Conservation (phyloP, 2,797 vertebrate genomes). For the Myotis findleyi region DNA sequence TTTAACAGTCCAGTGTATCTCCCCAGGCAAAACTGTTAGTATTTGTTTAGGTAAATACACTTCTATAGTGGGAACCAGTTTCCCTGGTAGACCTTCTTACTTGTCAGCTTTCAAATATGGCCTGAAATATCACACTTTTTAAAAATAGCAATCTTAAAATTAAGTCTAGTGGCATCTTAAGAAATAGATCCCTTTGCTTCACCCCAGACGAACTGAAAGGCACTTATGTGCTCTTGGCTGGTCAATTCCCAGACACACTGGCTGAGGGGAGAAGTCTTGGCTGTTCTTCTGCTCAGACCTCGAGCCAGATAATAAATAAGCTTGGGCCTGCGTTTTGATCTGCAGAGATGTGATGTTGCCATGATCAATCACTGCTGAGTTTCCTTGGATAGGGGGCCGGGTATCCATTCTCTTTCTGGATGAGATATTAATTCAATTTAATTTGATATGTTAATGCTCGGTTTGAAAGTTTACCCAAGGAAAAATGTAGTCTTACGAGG, state of each 20-base stretch:
- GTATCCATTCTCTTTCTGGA: slow-evolving; percentile 42
- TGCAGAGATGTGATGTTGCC: slow-evolving; percentile 54
- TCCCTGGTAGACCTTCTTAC: slow-evolving; percentile 29
- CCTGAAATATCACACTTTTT: slow-evolving; percentile 36
- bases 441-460: slow-evolving; percentile 62
- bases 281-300: slow-evolving; percentile 30
- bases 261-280: not conserved
- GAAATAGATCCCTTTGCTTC: slow-evolving; percentile 42
- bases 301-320: slow-evolving; percentile 32
- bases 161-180: slow-evolving; percentile 30
- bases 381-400: slow-evolving; percentile 35
- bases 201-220: not conserved
- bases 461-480: slow-evolving; percentile 54
- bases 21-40: slow-evolving; percentile 56
- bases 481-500: not conserved
- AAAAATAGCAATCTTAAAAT: slow-evolving; percentile 32
- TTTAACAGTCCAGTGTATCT: slow-evolving; percentile 58
- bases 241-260: slow-evolving; percentile 10
- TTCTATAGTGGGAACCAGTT: slow-evolving; percentile 56
- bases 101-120: slow-evolving; percentile 39
- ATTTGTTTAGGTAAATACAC: slow-evolving; percentile 49
- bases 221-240: not conserved
- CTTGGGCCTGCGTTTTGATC: slow-evolving; percentile 42
- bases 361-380: slow-evolving; percentile 52
- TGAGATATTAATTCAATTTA: slow-evolving; percentile 61